Percentiles rank a stretch among this genome's conserved stretches.
These are phyloP conservation scores for Gnatocerus cornutus DNA, from an alignment of 2,888 invertebrate species.

Conservation along the genomic window DNA sequence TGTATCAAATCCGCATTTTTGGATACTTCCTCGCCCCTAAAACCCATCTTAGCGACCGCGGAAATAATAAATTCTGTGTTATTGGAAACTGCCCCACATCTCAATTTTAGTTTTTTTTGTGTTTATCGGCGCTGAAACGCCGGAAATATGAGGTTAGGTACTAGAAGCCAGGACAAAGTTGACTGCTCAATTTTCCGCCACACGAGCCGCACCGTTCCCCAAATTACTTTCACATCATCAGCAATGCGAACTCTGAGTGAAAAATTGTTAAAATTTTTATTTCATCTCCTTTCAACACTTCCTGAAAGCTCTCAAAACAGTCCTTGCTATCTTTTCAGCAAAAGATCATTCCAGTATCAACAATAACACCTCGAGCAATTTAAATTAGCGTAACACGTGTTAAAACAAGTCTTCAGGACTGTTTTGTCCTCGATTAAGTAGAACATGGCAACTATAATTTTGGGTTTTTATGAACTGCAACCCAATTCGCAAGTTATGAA, in stretches of 20 bases:
- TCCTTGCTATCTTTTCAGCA: neutral
- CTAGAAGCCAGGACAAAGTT: slow-evolving; percentile 24
- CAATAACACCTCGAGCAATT: neutral
- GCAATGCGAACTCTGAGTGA: neutral
- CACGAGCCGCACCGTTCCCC: slow-evolving; percentile 9
- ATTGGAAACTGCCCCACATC: no score
- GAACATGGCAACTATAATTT: neutral
- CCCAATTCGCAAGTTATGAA: neutral
- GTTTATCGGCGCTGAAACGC: slow-evolving; percentile 1
- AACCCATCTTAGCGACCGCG: no score
- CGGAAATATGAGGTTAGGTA: slow-evolving; percentile 15
- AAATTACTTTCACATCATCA: slow-evolving; percentile 25
- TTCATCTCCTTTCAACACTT: neutral
- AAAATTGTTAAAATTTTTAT: no score
- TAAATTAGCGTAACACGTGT: no score
- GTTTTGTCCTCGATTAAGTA: no score
- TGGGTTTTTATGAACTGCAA: neutral
- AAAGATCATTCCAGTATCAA: neutral
- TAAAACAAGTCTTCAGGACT: no score
- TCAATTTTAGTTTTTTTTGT: neutral
- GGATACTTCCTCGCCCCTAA: no score
- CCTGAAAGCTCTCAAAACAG: neutral
- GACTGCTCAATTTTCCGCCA: slow-evolving; percentile 35
- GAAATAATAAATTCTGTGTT: no score
- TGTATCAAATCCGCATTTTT: no score